These are phyloP conservation scores for Ceratina australensis DNA, from an alignment of 1,140 invertebrate genomes.

Conservation along the genomic window DNA sequence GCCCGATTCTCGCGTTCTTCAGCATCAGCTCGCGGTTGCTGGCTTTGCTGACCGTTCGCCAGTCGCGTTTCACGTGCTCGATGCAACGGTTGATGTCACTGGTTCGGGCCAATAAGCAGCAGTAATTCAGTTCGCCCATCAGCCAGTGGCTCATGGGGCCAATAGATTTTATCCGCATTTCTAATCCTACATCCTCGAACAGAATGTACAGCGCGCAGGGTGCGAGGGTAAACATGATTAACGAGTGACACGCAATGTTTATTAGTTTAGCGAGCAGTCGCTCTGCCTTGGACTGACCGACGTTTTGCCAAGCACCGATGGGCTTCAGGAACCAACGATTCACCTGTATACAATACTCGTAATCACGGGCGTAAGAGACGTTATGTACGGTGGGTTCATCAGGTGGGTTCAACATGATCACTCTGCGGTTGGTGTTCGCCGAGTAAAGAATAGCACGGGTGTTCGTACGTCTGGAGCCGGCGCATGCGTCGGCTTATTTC, in stretches of 20 bases:
- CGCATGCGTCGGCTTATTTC: conserved; percentile 37
- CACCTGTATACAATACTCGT: conserved; percentile 41
- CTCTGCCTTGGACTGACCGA: neutral
- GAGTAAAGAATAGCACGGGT: neutral
- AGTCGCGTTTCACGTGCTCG: conserved; percentile 44
- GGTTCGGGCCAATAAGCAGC: conserved; percentile 47
- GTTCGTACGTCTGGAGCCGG: neutral
- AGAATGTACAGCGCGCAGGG: conserved; percentile 44
- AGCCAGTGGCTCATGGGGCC: conserved; percentile 67
- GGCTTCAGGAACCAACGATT: conserved; percentile 55
- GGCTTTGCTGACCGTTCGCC: conserved; percentile 5
- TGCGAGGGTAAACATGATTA: conserved; percentile 43
- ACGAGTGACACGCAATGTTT: conserved; percentile 20
- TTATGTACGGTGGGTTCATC: neutral
- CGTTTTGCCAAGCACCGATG: conserved; percentile 46
- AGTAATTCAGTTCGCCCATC: conserved; percentile 69
- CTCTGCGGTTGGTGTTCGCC: neutral
- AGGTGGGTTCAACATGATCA: conserved; percentile 11
- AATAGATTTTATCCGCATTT: conserved; percentile 59
- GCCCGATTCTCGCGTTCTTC: conserved; percentile 40
- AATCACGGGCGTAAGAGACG: neutral
- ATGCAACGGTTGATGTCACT: conserved; percentile 57
- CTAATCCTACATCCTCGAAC: conserved; percentile 52
- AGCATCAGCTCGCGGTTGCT: conserved; percentile 46
- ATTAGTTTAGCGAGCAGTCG: neutral